Conservation (phyloP, 2,888 invertebrate species). For the Limnephilus marmoratus region DNA sequence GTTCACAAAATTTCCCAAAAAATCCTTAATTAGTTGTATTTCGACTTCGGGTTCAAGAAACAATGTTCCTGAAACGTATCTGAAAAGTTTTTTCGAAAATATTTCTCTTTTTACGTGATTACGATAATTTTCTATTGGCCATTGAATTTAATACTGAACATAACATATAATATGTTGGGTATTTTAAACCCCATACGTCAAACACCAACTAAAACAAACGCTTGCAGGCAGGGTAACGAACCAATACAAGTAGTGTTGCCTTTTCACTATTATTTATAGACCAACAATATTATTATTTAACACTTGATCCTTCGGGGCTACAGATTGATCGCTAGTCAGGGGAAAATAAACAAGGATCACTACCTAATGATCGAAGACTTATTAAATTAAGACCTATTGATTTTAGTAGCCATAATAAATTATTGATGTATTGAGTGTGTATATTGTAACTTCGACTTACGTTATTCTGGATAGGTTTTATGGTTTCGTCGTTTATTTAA, state of each 20-base stretch:
- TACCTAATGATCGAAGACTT: constrained; percentile 10
- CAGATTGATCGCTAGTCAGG: constrained; percentile 35
- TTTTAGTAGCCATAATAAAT: constrained; percentile 9
- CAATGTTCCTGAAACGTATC: too few species aligned
- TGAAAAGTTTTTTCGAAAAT: not conserved
- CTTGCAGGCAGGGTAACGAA: constrained; percentile 45
- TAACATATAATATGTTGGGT: not conserved
- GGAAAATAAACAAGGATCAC: constrained; percentile 9
- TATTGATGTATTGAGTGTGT: not conserved
- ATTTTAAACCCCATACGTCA: constrained; percentile 48
- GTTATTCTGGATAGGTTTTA: not conserved
- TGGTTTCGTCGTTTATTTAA: constrained; percentile 8
- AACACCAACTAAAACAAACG: constrained; percentile 47
- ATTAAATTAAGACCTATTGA: constrained; percentile 48
- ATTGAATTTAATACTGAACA: not conserved
- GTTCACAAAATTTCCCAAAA: too few species aligned
- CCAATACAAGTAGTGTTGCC: constrained; percentile 46
- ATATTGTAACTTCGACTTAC: not conserved
- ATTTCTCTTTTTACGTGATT: not conserved
- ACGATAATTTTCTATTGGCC: not conserved
- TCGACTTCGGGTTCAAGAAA: too few species aligned
- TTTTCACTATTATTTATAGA: constrained; percentile 58
- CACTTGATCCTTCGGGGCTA: constrained; percentile 33
- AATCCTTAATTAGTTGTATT: too few species aligned
- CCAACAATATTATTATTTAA: constrained; percentile 50